Evolutionary conservation across 2,888 invertebrate species (phyloP).

Genomic region (Ectemnius cavifrons): DNA sequence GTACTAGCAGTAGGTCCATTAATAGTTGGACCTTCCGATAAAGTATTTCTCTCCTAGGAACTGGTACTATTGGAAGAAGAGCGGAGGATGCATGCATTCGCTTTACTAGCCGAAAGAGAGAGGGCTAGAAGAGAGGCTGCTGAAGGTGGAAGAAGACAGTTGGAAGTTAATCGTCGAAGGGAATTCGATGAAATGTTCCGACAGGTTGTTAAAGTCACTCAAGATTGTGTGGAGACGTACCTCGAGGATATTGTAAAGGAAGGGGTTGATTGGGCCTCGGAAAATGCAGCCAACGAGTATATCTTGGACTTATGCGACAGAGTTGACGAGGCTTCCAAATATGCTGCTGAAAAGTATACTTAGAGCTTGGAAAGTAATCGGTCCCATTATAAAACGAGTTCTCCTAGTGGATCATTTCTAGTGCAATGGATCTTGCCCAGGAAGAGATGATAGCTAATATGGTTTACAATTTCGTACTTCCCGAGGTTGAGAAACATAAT

Average conservation of each 20-base stretch:
- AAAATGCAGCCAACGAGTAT: slow-evolving; percentile 80
- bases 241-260: slow-evolving; percentile 83
- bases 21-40: slow-evolving; percentile 7
- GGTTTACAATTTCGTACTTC: slow-evolving; percentile 77
- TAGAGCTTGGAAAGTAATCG: not conserved
- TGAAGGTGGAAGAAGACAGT: slow-evolving; percentile 88
- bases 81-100: slow-evolving; percentile 87
- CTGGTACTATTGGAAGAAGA: slow-evolving; percentile 87
- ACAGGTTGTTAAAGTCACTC: slow-evolving; percentile 82
- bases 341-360: slow-evolving; percentile 70
- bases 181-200: slow-evolving; percentile 91
- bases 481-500: slow-evolving; percentile 77
- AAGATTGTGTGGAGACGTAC: slow-evolving; percentile 82
- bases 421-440: slow-evolving; percentile 51
- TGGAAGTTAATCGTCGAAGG: slow-evolving; percentile 84
- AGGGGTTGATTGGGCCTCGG: slow-evolving; percentile 81
- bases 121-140: slow-evolving; percentile 87
- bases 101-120: slow-evolving; percentile 88
- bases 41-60: slow-evolving; percentile 81
- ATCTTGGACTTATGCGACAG: slow-evolving; percentile 80
- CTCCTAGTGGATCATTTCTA: slow-evolving; percentile 29
- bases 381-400: slow-evolving; percentile 37
- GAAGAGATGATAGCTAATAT: slow-evolving; percentile 70
- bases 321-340: slow-evolving; percentile 80
- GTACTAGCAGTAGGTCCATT: slow-evolving; percentile 45